phyloP scores from a whole-genome alignment of 2,113 vertebrate species.

The Oryzias melastigma region DNA sequence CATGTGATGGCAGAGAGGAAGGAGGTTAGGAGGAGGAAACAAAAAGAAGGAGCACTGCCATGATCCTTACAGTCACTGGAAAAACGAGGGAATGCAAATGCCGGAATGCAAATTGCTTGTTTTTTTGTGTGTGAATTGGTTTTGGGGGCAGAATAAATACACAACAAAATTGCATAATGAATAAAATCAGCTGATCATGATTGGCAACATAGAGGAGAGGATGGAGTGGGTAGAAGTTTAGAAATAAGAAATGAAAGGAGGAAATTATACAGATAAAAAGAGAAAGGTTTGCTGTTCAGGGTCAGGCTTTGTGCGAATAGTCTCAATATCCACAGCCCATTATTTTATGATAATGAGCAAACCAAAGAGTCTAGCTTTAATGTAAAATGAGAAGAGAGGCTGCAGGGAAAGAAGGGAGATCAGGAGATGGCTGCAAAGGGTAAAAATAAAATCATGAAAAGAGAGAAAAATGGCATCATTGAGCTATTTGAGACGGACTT shows the following conservation, averaged over 20 bases:
- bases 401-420: slow-evolving; percentile 14
- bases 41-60: background rate
- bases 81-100: slow-evolving; percentile 19
- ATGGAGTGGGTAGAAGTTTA: slow-evolving; percentile 14
- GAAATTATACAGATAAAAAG: background rate
- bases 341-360: slow-evolving; percentile 80
- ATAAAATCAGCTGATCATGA: slow-evolving; percentile 33
- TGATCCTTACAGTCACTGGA: slow-evolving; percentile 12
- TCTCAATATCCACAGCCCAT: slow-evolving; percentile 62
- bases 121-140: slow-evolving; percentile 19
- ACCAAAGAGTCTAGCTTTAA: slow-evolving; percentile 51
- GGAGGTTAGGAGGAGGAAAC: slow-evolving; percentile 10
- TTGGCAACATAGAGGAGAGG: slow-evolving; percentile 18
- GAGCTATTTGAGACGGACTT: slow-evolving; percentile 58
- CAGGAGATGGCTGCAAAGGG: slow-evolving; percentile 13
- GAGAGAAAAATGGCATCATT: slow-evolving; percentile 14
- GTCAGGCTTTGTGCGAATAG: slow-evolving; percentile 34
- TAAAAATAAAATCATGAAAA: slow-evolving; percentile 16
- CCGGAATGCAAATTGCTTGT: slow-evolving; percentile 21
- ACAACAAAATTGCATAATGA: slow-evolving; percentile 26
- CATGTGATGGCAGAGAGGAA: slow-evolving; percentile 26
- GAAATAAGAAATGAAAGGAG: slow-evolving; percentile 15
- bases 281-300: slow-evolving; percentile 17
- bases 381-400: slow-evolving; percentile 34
- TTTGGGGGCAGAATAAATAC: background rate